phyloP scores from a whole-genome alignment of 2,113 vertebrate species.

The Nesogale talazaci region DNA sequence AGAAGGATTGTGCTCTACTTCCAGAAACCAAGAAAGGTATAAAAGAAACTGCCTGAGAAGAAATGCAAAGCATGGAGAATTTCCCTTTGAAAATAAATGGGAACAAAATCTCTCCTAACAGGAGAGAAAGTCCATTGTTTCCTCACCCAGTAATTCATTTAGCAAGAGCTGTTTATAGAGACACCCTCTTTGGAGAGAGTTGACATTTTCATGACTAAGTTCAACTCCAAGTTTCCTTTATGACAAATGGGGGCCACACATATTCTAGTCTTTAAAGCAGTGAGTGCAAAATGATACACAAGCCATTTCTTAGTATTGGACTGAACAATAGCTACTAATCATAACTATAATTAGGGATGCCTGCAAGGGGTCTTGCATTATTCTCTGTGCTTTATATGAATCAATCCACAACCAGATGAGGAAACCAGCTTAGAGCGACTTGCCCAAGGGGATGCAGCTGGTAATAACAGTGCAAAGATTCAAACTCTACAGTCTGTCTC shows the following conservation, averaged over 20 bases:
- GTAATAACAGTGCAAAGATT: not conserved
- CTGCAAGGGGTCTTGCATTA: not conserved
- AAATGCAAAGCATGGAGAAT: not conserved
- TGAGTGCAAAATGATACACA: not conserved
- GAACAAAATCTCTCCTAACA: not conserved
- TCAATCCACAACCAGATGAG: not conserved
- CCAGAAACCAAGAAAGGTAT: not conserved
- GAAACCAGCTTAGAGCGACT: not conserved
- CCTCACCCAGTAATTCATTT: not conserved
- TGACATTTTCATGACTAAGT: conserved; percentile 14
- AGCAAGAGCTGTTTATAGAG: conserved; percentile 3
- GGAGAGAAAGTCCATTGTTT: not conserved
- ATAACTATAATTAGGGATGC: rapidly evolving
- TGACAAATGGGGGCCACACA: not conserved
- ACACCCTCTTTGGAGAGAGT: not conserved
- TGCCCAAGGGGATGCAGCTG: not conserved
- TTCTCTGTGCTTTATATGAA: not conserved
- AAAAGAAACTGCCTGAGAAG: conserved; percentile 5
- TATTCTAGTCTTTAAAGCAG: not conserved
- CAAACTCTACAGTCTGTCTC: not conserved
- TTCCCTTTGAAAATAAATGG: conserved; percentile 2
- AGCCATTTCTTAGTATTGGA: not conserved
- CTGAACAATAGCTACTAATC: not conserved
- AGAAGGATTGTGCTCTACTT: not conserved
- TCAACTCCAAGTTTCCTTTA: conserved; percentile 24